These are phyloP conservation scores for Potamarius usumacintae DNA, from an alignment of 2,113 vertebrate species.

Conservation along the genomic window DNA sequence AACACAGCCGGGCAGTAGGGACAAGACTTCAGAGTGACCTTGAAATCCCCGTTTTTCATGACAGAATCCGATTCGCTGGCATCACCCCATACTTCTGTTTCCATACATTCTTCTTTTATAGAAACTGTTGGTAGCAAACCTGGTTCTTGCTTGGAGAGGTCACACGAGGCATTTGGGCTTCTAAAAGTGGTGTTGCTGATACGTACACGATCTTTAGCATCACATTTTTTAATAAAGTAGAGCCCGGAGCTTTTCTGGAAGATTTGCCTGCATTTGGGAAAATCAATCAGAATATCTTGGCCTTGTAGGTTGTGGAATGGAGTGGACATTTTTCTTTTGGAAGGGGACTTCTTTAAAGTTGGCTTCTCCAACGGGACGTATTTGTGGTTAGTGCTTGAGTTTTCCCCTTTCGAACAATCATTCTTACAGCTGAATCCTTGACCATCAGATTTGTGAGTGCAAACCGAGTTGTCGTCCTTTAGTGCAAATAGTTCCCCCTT, in stretches of 20 bases:
- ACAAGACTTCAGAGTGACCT: slow-evolving; percentile 83
- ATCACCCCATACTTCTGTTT: slow-evolving; percentile 54
- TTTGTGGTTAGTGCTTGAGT: slow-evolving; percentile 1
- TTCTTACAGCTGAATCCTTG: slow-evolving; percentile 10
- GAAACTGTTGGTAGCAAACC: slow-evolving; percentile 9
- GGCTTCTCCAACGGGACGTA: slow-evolving; percentile 9
- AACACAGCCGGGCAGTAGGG: slow-evolving; percentile 91
- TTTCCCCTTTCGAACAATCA: slow-evolving; percentile 8
- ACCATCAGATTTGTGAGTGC: slow-evolving; percentile 14
- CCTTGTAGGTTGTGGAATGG: slow-evolving; percentile 82
- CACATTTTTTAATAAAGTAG: slow-evolving; percentile 42
- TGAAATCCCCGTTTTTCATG: slow-evolving; percentile 38
- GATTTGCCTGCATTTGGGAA: slow-evolving; percentile 81
- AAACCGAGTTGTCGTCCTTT: slow-evolving; percentile 65
- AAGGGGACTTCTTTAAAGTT: slow-evolving; percentile 69
- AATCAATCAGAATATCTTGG: slow-evolving; percentile 82
- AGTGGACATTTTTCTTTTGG: slow-evolving; percentile 73
- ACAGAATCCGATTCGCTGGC: slow-evolving; percentile 5
- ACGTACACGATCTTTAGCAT: neutral
- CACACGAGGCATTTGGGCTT: slow-evolving; percentile 38
- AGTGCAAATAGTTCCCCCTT: slow-evolving; percentile 63
- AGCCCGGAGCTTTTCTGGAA: slow-evolving; percentile 56
- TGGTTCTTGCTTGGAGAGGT: slow-evolving; percentile 25
- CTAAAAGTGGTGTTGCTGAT: slow-evolving; percentile 22
- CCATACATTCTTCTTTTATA: slow-evolving; percentile 55